Evolutionary conservation across 2,113 vertebrate species (phyloP).

Genomic region (Grus americana): DNA sequence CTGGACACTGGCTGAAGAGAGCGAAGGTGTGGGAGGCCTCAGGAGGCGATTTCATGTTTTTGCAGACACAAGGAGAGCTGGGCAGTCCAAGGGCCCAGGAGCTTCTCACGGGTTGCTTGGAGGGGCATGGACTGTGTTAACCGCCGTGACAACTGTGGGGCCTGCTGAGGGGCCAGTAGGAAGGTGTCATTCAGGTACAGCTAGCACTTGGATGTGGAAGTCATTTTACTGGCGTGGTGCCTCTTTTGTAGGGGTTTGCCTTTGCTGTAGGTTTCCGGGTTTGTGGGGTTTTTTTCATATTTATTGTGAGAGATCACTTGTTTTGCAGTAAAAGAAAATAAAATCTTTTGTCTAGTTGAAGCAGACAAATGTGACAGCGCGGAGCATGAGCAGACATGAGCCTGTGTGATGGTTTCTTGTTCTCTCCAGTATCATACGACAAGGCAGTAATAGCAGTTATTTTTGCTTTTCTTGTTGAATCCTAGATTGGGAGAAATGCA

Average conservation of each 20-base stretch:
- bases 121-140: background rate
- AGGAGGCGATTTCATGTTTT: background rate
- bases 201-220: background rate
- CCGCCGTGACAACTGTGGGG: background rate
- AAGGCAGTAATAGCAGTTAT: background rate
- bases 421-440: rapidly evolving
- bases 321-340: background rate
- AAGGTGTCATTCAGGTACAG: background rate
- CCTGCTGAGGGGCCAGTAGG: no score
- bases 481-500: background rate
- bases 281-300: background rate
- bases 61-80: background rate
- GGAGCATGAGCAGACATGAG: background rate
- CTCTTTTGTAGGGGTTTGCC: background rate
- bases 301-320: background rate
- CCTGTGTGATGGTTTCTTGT: background rate
- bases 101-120: background rate
- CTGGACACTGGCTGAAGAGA: background rate
- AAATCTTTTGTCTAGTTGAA: background rate
- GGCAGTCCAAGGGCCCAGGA: background rate
- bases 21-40: background rate
- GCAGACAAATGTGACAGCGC: background rate
- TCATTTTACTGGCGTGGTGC: background rate
- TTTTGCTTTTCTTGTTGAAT: background rate
- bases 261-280: background rate